Percentiles rank a stretch among this genome's conserved stretches.
These are phyloP conservation scores for Solea solea DNA, from an alignment of 2,113 vertebrate genomes.

Conservation along the genomic window DNA sequence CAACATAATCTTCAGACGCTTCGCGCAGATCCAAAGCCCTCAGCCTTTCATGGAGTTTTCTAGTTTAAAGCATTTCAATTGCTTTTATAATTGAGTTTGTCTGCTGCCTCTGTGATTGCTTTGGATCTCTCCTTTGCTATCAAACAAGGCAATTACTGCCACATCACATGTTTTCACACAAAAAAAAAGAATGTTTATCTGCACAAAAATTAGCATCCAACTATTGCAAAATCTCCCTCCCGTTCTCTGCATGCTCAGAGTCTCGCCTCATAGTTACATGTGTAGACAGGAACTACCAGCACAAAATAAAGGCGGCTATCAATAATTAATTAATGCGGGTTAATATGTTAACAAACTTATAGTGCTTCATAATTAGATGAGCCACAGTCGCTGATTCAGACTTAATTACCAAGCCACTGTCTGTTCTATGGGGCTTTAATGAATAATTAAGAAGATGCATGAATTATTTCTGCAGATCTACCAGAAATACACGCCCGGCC, in stretches of 20 bases:
- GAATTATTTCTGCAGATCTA: slow-evolving; percentile 73
- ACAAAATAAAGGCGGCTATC: slow-evolving; percentile 49
- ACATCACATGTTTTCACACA: slow-evolving; percentile 54
- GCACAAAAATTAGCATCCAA: slow-evolving; percentile 48
- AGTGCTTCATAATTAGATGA: slow-evolving; percentile 77
- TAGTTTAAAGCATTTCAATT: slow-evolving; percentile 75
- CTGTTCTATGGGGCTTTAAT: slow-evolving; percentile 74
- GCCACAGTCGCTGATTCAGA: slow-evolving; percentile 73
- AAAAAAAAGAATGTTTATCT: slow-evolving; percentile 51
- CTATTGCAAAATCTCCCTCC: slow-evolving; percentile 37
- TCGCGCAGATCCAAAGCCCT: slow-evolving; percentile 64
- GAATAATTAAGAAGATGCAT: slow-evolving; percentile 75
- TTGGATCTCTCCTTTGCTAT: slow-evolving; percentile 73
- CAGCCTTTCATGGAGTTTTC: slow-evolving; percentile 72
- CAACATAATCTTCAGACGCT: slow-evolving; percentile 69
- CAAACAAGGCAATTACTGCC: slow-evolving; percentile 75
- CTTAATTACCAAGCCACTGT: slow-evolving; percentile 75
- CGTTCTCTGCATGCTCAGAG: slow-evolving; percentile 1
- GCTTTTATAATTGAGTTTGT: slow-evolving; percentile 80
- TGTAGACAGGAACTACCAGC: slow-evolving; percentile 25
- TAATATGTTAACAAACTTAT: slow-evolving; percentile 80
- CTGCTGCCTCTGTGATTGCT: slow-evolving; percentile 72
- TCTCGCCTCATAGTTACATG: slow-evolving; percentile 21
- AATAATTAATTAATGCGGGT: slow-evolving; percentile 78
- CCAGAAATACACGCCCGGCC: slow-evolving; percentile 53